Base-by-base conservation (phyloP, 2,888 invertebrate species). In the Himalopsyche tibetana region DNA sequence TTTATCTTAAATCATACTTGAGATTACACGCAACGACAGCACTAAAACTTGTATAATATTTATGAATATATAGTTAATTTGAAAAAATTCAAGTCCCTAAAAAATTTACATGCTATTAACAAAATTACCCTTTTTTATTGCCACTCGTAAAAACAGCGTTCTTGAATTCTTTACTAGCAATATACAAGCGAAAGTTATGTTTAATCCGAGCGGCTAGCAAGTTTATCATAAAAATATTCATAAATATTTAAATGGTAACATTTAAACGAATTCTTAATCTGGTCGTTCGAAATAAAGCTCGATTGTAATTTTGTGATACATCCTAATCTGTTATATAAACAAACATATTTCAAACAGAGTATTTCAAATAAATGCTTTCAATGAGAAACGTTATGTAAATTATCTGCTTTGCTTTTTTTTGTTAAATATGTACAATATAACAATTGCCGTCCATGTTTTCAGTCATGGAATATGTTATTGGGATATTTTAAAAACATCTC, bases 11-110 rank as follows among this genome's bases (percentile, higher is more conserved):
- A 63, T 28, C 5, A 19, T 63, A 28, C 15, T 19, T 19, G 0
- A 56, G 9, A 19, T 56, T 6, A 19, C n/a, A 55, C 55, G 5
- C 4, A 63, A 8, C 0, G 8, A 63, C 1, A 63, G 28, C 63
- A 63, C 63, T 63, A 19, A 63, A 63, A 63, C 4, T 19, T 63
- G 63, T 19, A 63, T 8, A 28, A 19, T 63, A 63, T 63, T 63
- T 63, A 63, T 63, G 63, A 63, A 63, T 63, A 19, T 63, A 63
- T 19, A 63, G 19, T 63, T 63, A 63, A 63, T 63, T 63, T 63
- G 63, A 28, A 63, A 63, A 63, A 6, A 63, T 28, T 63, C 19
- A 19, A 19, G 9, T 63, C 63, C 63, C 63, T 63, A 63, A 63
- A 19, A 63, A 63, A 19, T 28, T n/a, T 11, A 63, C 19, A 19